Conservation (phyloP, 2,888 invertebrate genomes). For the Leucoma salicis region DNA sequence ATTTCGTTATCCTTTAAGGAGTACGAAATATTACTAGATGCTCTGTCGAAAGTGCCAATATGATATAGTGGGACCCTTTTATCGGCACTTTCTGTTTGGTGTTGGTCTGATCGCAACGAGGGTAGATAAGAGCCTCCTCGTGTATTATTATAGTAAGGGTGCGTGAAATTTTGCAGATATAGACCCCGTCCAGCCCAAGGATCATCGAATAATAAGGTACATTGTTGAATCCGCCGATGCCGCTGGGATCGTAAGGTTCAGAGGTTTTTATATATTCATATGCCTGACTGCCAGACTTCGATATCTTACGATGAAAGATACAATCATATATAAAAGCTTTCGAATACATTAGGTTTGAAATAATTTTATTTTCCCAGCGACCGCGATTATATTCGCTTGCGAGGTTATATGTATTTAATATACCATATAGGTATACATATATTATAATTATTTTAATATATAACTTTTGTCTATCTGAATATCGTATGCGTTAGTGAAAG, state of each 20-base stretch:
- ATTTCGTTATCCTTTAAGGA: slow-evolving; percentile 56
- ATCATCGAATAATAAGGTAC: slow-evolving; percentile 59
- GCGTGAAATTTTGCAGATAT: slow-evolving; percentile 77
- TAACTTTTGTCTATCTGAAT: too few relatives aligned
- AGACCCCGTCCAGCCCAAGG: slow-evolving; percentile 56
- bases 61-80: slow-evolving; percentile 74
- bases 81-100: slow-evolving; percentile 50
- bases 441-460: too few relatives aligned
- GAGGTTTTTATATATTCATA: slow-evolving; percentile 39
- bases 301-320: too few relatives aligned
- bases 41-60: slow-evolving; percentile 72
- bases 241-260: slow-evolving; percentile 31
- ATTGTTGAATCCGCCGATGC: slow-evolving; percentile 34
- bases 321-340: too few relatives aligned
- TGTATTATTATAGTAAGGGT: slow-evolving; percentile 73
- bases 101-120: slow-evolving; percentile 53
- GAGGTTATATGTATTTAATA: too few relatives aligned
- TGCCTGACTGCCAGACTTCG: slow-evolving; percentile 17
- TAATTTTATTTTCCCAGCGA: too few relatives aligned
- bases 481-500: too few relatives aligned
- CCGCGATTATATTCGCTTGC: too few relatives aligned
- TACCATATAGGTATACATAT: too few relatives aligned
- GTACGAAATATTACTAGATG: slow-evolving; percentile 63
- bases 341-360: too few relatives aligned
- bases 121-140: slow-evolving; percentile 67